Evolutionary conservation across 1,140 invertebrate genomes (phyloP), one percentile per base, ranked within the genome.

Genomic region (Holotrichia oblita): DNA sequence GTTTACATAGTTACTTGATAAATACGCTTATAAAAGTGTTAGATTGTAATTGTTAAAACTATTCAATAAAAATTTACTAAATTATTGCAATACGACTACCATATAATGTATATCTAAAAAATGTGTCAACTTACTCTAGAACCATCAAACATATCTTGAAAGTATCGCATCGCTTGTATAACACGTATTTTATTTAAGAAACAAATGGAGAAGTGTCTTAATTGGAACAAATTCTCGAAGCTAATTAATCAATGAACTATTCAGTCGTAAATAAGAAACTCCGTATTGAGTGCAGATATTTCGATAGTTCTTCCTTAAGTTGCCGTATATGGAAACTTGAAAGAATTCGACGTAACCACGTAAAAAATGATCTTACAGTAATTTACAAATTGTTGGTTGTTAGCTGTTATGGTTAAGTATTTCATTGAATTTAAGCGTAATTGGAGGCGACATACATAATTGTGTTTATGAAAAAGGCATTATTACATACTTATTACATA

Each of bases 301-400:
- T 69, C 61, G 61, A 69, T 69, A 69, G 61, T 69, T 69, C 61
- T 69, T 69, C 22, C 61, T 69, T 69, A 69, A 24, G 61, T 34
- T 69, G 20, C 61, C 61, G 61, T 69, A 69, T 22, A 69, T 69
- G 61, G 61, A 69, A 69, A 69, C 61, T 69, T 69, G 61, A 34
- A 24, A 22, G 61, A 69, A 69, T 69, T n/a, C 61, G 61, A 69
- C 12, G 27, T 20, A 69, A 34, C 61, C 22, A 24, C 8, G 61
- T 69, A 69, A 69, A 69, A 69, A 69, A 69, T 34, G 61, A 69
- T 69, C 22, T 20, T 69, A 69, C 61, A 22, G 61, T 69, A 69
- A 69, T 69, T 69, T 69, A 69, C 61, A 69, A 69, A 69, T 69
- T 69, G 61, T 69, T 69, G 27, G 61, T 69, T 34, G 61, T 69